These are phyloP conservation scores for Lydus trimaculatus DNA, from an alignment of 2,888 invertebrate genomes.

Conservation along the genomic window DNA sequence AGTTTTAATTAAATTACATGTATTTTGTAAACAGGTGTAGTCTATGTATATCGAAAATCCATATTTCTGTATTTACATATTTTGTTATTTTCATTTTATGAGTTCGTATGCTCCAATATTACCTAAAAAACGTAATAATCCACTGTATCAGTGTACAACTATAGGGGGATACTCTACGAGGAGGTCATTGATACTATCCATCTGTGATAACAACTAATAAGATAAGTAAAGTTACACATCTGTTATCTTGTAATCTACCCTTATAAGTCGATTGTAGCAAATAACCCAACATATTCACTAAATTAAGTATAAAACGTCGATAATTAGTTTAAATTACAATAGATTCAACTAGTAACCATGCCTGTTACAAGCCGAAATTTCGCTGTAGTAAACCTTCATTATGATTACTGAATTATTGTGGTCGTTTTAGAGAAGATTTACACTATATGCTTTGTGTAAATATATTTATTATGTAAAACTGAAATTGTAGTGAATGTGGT, in stretches of 20 bases:
- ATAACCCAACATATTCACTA: background rate
- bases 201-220: slow-evolving; percentile 10
- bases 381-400: background rate
- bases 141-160: no score
- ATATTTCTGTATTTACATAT: background rate
- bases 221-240: background rate
- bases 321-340: background rate
- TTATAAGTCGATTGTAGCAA: background rate
- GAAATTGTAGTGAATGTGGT: slow-evolving; percentile 11
- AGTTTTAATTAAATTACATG: background rate
- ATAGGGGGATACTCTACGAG: background rate
- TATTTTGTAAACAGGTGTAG: background rate
- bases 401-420: background rate
- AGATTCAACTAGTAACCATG: no score
- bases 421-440: background rate
- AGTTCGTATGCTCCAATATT: no score
- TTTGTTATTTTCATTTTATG: no score
- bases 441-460: background rate
- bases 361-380: no score
- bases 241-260: slow-evolving; percentile 1
- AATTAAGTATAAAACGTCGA: background rate
- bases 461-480: background rate
- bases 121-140: no score
- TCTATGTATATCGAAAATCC: background rate
- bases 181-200: background rate